Percentiles rank a stretch among this genome's conserved stretches.
Evolutionary conservation across 2,888 invertebrate species (phyloP).

Genomic region (Clusia tigrina): DNA sequence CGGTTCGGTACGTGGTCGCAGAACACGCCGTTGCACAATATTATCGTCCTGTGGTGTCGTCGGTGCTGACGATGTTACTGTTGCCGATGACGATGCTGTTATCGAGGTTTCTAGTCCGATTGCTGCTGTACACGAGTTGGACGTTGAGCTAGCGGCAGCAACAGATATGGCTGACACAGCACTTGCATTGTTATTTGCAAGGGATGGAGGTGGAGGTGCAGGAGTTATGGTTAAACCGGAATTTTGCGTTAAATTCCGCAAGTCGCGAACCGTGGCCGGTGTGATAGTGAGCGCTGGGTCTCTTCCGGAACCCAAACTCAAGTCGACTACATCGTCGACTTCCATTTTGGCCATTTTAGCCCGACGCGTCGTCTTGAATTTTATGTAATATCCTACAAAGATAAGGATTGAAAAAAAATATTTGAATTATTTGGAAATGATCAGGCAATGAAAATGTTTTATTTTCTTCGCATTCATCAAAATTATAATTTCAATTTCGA

Average conservation of each 20-base stretch:
- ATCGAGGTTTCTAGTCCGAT: not conserved
- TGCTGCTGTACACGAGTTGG: not conserved
- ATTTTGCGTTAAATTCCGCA: conserved; percentile 69
- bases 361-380: conserved; percentile 56
- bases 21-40: conserved; percentile 70
- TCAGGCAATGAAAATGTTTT: not conserved
- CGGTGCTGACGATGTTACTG: not conserved
- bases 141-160: not conserved
- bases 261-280: conserved; percentile 65
- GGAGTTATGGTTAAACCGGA: conserved; percentile 73
- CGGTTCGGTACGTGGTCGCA: conserved; percentile 82
- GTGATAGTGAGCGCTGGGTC: conserved; percentile 64
- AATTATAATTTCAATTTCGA: conserved; percentile 1
- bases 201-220: conserved; percentile 66
- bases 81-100: not conserved
- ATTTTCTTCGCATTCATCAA: no score
- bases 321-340: conserved; percentile 89
- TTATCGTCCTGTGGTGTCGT: conserved; percentile 49
- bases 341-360: conserved; percentile 77
- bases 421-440: conserved; percentile 25
- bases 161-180: conserved; percentile 2
- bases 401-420: conserved; percentile 26
- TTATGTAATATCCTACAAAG: conserved; percentile 52
- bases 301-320: conserved; percentile 72
- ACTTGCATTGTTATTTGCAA: conserved; percentile 20